phyloP scores from a whole-genome alignment of 2,797 vertebrate genomes.

The Eleutherodactylus coqui region DNA sequence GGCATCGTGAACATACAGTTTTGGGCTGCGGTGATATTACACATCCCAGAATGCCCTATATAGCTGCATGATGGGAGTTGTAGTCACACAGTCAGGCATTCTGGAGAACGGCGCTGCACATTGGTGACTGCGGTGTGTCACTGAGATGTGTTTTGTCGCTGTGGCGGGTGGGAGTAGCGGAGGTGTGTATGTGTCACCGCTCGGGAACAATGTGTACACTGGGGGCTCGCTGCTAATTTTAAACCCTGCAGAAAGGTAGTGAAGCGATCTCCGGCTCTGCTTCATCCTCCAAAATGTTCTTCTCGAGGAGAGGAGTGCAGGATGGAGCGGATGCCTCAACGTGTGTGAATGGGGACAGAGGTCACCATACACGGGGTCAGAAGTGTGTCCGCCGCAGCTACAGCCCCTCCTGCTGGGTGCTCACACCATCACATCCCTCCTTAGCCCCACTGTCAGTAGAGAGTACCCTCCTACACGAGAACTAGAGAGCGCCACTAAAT shows the following conservation, averaged over 20 bases:
- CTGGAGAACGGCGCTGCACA: neutral
- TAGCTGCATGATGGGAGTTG: slow-evolving; percentile 1
- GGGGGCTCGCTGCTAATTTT: slow-evolving; percentile 21
- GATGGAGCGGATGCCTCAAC: neutral
- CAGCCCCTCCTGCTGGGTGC: too few relatives aligned
- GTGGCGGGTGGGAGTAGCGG: slow-evolving; percentile 25
- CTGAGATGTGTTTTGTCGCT: slow-evolving; percentile 8
- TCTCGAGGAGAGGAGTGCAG: neutral
- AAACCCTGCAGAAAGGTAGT: slow-evolving; percentile 11
- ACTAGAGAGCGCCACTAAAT: neutral
- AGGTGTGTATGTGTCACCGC: slow-evolving; percentile 25
- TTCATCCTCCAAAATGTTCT: neutral
- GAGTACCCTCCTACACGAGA: neutral
- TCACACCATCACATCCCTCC: too few relatives aligned
- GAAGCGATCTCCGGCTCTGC: neutral
- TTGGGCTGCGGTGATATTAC: neutral
- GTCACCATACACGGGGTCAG: too few relatives aligned
- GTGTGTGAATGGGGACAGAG: neutral
- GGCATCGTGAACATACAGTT: neutral
- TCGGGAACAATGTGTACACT: slow-evolving; percentile 15
- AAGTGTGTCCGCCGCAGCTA: too few relatives aligned
- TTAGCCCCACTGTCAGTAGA: too few relatives aligned
- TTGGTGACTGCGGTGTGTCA: neutral
- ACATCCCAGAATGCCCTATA: neutral
- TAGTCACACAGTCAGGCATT: neutral